Conservation (phyloP, 2,113 vertebrate genomes). For the Pithys albifrons region DNA sequence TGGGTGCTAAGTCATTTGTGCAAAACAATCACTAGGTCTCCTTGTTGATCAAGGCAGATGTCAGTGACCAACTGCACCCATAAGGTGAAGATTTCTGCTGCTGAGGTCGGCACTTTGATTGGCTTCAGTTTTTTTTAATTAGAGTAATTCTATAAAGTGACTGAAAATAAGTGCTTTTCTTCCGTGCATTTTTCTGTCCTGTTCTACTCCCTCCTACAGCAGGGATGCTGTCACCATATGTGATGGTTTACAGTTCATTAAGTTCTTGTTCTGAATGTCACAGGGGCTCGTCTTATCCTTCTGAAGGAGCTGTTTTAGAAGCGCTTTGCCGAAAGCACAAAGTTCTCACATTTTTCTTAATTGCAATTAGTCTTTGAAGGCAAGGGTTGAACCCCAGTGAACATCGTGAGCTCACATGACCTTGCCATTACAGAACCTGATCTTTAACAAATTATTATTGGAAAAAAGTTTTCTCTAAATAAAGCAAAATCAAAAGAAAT, state of each 20-base stretch:
- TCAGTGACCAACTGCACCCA: background rate
- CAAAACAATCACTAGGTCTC: background rate
- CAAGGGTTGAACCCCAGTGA: background rate
- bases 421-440: background rate
- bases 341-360: constrained; percentile 44
- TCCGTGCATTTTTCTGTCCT: background rate
- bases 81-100: background rate
- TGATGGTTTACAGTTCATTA: constrained; percentile 72
- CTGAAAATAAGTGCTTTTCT: constrained; percentile 7
- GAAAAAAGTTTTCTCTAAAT: background rate
- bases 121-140: background rate
- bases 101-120: background rate
- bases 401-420: background rate
- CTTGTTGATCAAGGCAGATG: background rate
- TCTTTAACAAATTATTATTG: background rate
- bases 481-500: background rate
- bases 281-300: constrained; percentile 25
- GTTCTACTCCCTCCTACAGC: background rate
- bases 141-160: background rate
- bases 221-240: constrained; percentile 61
- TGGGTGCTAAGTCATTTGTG: background rate
- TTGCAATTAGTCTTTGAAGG: constrained; percentile 12
- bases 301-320: constrained; percentile 21
- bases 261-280: constrained; percentile 53
- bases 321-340: background rate